Conservation (phyloP, 2,113 vertebrate genomes). For the Campylorhamphus procurvoides region DNA sequence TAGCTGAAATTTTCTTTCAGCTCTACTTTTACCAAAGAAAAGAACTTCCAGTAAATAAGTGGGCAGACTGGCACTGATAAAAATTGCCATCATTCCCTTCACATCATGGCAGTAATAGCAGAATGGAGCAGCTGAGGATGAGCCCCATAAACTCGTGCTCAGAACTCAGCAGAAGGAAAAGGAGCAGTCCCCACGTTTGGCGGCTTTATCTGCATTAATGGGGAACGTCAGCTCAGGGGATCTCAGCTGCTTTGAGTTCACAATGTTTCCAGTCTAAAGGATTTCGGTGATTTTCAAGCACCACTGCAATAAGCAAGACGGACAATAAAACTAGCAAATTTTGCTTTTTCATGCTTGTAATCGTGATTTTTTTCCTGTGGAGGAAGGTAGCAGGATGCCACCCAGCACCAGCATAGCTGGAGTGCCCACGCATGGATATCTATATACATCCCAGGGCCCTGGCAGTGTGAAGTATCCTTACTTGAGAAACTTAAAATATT, state of each 20-base stretch:
- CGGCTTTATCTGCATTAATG: background rate
- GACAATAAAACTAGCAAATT: background rate
- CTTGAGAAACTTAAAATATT: background rate
- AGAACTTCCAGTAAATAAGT: background rate
- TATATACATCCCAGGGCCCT: rapidly evolving
- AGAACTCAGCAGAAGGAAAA: background rate
- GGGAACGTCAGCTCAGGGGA: background rate
- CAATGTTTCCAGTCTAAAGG: background rate
- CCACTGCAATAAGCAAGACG: background rate
- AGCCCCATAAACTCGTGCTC: background rate
- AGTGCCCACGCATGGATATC: rapidly evolving
- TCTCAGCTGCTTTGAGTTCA: background rate
- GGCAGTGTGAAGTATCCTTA: background rate
- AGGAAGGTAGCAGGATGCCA: background rate
- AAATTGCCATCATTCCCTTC: background rate
- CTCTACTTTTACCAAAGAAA: background rate
- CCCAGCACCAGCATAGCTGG: background rate
- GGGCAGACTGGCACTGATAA: background rate
- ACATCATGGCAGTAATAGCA: background rate
- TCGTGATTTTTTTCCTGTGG: background rate
- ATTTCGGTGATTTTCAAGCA: background rate
- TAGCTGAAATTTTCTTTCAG: slow-evolving; percentile 15
- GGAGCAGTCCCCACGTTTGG: background rate
- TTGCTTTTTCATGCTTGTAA: background rate
- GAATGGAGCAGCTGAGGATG: background rate